A percentile compares a stretch with the other conserved stretches of the same genome.
These are phyloP conservation scores for Gasterosteus aculeatus DNA, from an alignment of 2,113 vertebrate species.

Conservation along the genomic window DNA sequence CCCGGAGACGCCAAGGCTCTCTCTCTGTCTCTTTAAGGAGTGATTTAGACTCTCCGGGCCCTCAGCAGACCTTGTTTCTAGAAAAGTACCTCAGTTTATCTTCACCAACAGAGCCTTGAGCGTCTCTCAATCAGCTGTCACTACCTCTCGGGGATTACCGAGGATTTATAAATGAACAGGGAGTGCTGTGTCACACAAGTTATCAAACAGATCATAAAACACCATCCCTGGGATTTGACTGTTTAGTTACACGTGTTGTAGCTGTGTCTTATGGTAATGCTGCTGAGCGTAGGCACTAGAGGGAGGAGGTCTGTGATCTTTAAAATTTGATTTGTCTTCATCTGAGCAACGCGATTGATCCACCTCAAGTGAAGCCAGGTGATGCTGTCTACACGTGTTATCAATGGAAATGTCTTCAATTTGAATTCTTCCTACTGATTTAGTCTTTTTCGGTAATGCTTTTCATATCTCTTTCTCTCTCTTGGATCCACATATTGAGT, in stretches of 20 bases:
- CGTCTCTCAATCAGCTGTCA: conserved; percentile 72
- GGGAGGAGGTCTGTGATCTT: conserved; percentile 39
- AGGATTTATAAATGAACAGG: conserved; percentile 69
- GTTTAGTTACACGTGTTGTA: conserved; percentile 67
- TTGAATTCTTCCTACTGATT: background rate
- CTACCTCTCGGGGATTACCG: conserved; percentile 63
- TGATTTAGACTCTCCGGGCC: conserved; percentile 85
- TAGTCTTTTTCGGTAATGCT: conserved; percentile 2
- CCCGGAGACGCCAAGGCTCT: conserved; percentile 70
- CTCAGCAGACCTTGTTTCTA: conserved; percentile 71
- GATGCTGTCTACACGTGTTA: background rate
- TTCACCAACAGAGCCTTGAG: conserved; percentile 59
- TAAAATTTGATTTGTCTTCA: conserved; percentile 23
- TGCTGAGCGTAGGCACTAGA: conserved; percentile 21
- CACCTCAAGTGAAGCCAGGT: background rate
- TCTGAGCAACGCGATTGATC: conserved; percentile 12
- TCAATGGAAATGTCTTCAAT: background rate
- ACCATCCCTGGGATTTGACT: conserved; percentile 66
- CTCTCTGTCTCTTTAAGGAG: conserved; percentile 84
- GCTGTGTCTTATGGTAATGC: conserved; percentile 51
- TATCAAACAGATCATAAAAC: conserved; percentile 75
- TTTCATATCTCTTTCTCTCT: conserved; percentile 24
- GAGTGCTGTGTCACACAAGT: conserved; percentile 68
- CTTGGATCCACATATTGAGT: conserved; percentile 70
- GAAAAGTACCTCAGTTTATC: conserved; percentile 65